Conservation (phyloP, 2,113 vertebrate genomes). For the Eudorcas thomsonii region DNA sequence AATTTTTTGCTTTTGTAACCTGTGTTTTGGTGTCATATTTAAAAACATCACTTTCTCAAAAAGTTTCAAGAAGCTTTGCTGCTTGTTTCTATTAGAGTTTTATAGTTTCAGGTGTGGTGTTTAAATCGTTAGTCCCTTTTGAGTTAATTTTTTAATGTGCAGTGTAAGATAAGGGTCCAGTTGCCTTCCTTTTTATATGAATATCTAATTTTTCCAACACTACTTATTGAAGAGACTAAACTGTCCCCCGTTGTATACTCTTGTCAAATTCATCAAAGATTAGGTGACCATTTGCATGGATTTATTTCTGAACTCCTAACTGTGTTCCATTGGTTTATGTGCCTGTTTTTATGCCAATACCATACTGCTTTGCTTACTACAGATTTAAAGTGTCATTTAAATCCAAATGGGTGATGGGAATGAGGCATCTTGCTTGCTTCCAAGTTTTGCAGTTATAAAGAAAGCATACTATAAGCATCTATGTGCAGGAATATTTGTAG, state of each 20-base stretch:
- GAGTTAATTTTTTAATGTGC: not conserved
- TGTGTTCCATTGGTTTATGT: not conserved
- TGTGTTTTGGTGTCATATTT: not conserved
- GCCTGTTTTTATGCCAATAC: not conserved
- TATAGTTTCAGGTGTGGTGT: not conserved
- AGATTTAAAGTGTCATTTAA: not conserved
- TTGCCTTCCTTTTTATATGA: not conserved
- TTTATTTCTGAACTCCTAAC: not conserved
- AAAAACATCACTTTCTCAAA: not conserved
- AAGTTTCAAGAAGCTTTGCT: not conserved
- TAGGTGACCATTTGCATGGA: not conserved
- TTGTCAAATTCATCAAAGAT: not conserved
- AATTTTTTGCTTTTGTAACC: not conserved
- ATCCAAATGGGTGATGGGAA: not conserved
- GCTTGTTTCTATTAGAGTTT: not conserved
- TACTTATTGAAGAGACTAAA: not conserved
- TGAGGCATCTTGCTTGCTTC: not conserved
- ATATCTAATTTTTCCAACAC: not conserved
- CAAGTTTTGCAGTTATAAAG: not conserved
- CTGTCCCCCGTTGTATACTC: not conserved
- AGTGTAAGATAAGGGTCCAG: not conserved
- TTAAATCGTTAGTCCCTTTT: not conserved
- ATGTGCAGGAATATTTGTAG: not conserved
- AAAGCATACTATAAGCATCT: not conserved
- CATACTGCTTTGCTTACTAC: not conserved